These are phyloP conservation scores for Piezodorus guildinii DNA, from an alignment of 1,140 invertebrate genomes.

Conservation along the genomic window DNA sequence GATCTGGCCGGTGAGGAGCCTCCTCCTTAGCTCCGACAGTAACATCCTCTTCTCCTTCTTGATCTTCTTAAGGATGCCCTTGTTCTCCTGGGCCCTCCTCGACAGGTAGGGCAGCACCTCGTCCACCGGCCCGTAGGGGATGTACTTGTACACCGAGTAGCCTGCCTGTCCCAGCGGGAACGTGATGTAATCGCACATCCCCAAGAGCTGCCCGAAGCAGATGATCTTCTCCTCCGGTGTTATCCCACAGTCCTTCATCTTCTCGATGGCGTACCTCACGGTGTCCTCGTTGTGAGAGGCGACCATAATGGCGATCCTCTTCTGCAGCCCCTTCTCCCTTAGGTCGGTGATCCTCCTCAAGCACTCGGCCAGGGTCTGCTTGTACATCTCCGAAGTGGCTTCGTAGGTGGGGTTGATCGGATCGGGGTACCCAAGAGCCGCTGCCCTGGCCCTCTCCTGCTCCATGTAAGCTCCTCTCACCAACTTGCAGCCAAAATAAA, in stretches of 20 bases:
- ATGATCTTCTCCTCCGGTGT: slow-evolving; percentile 84
- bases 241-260: slow-evolving; percentile 88
- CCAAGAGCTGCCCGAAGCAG: slow-evolving; percentile 93
- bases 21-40: slow-evolving; percentile 57
- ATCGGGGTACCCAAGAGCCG: slow-evolving; percentile 81
- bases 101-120: slow-evolving; percentile 96
- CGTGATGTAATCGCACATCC: slow-evolving; percentile 98
- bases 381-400: slow-evolving; percentile 84
- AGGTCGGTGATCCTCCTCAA: slow-evolving; percentile 67
- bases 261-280: slow-evolving; percentile 84
- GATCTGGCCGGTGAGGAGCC: slow-evolving; percentile 58
- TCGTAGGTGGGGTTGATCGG: slow-evolving; percentile 86
- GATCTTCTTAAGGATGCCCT: slow-evolving; percentile 75
- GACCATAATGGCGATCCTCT: slow-evolving; percentile 88
- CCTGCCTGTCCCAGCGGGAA: slow-evolving; percentile 93
- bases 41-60: slow-evolving; percentile 77
- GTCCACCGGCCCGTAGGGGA: slow-evolving; percentile 93
- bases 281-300: slow-evolving; percentile 98
- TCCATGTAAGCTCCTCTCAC: slow-evolving; percentile 97
- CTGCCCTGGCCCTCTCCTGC: slow-evolving; percentile 82
- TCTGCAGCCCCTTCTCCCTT: slow-evolving; percentile 51
- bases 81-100: slow-evolving; percentile 88
- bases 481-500: slow-evolving; percentile 96
- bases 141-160: slow-evolving; percentile 97
- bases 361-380: slow-evolving; percentile 73